Conservation (phyloP, 2,113 vertebrate species). For the Recurvirostra avosetta region DNA sequence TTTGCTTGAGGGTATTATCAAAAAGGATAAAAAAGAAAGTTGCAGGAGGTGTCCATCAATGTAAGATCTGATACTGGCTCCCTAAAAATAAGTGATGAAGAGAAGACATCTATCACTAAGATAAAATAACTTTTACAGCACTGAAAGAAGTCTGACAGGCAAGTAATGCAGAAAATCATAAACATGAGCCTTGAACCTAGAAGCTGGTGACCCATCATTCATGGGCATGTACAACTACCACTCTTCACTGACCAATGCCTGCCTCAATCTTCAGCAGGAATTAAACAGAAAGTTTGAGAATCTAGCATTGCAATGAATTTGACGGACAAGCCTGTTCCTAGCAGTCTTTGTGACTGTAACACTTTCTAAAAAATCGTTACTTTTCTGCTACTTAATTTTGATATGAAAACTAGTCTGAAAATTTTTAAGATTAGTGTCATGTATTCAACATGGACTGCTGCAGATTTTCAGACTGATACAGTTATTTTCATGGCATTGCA, state of each 20-base stretch:
- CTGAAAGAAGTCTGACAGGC: background rate
- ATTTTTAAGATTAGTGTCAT: background rate
- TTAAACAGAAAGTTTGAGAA: background rate
- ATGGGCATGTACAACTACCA: background rate
- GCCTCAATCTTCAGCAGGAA: background rate
- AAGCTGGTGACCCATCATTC: background rate
- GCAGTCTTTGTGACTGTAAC: background rate
- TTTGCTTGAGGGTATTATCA: background rate
- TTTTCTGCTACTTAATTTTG: background rate
- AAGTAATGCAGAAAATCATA: background rate
- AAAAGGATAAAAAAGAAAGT: background rate
- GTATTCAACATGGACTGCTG: background rate
- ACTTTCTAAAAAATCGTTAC: background rate
- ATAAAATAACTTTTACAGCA: background rate
- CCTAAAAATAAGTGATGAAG: background rate
- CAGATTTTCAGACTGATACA: background rate
- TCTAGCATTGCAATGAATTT: background rate
- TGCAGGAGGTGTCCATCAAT: background rate
- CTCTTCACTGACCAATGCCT: background rate
- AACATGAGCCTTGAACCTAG: background rate
- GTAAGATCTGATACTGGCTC: background rate
- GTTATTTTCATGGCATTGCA: background rate
- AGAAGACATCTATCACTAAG: background rate
- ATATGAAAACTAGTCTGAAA: background rate
- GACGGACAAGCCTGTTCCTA: background rate